These are phyloP conservation scores for Cinclus mexicanus DNA, from an alignment of 2,113 vertebrate species.

Conservation along the genomic window DNA sequence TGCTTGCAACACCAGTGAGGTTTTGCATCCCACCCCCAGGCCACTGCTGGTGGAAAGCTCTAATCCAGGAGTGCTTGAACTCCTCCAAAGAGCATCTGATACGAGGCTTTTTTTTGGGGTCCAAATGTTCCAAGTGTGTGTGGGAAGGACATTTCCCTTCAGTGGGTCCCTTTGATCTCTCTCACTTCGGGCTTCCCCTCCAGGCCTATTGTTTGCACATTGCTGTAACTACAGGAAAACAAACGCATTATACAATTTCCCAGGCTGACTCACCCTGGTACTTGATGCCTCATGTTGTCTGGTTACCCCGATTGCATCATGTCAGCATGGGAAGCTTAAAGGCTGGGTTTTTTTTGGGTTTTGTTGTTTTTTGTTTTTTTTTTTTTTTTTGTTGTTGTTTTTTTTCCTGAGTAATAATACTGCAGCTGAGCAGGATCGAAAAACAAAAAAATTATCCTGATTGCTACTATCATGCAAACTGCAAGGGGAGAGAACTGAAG, in stretches of 20 bases:
- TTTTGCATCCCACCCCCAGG: not conserved
- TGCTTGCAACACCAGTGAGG: not conserved
- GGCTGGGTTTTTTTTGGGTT: not conserved
- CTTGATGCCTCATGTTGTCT: slow-evolving; percentile 63
- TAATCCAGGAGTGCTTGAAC: not conserved
- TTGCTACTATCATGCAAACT: not conserved
- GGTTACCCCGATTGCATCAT: slow-evolving; percentile 42
- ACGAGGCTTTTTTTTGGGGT: not conserved
- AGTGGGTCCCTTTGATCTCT: slow-evolving; percentile 56
- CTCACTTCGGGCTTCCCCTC: slow-evolving; percentile 50
- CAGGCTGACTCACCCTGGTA: slow-evolving; percentile 62
- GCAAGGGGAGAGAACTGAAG: not conserved
- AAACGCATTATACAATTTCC: slow-evolving; percentile 43
- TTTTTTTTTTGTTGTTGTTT: not conserved
- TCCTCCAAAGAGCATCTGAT: slow-evolving; percentile 6
- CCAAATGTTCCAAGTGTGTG: slow-evolving; percentile 20
- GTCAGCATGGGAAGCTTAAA: slow-evolving; percentile 36
- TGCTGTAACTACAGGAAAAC: slow-evolving; percentile 68
- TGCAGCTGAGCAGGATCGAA: slow-evolving; percentile 14
- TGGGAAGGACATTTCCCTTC: slow-evolving; percentile 42
- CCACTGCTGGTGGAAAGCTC: not conserved
- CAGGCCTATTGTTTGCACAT: slow-evolving; percentile 51
- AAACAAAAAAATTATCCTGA: not conserved
- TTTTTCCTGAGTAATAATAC: slow-evolving; percentile 40
- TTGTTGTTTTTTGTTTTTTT: not conserved